A percentile compares a stretch with the other conserved stretches of the same genome.
Conservation (phyloP, 2,113 vertebrate genomes). For the Hemiscyllium ocellatum region DNA sequence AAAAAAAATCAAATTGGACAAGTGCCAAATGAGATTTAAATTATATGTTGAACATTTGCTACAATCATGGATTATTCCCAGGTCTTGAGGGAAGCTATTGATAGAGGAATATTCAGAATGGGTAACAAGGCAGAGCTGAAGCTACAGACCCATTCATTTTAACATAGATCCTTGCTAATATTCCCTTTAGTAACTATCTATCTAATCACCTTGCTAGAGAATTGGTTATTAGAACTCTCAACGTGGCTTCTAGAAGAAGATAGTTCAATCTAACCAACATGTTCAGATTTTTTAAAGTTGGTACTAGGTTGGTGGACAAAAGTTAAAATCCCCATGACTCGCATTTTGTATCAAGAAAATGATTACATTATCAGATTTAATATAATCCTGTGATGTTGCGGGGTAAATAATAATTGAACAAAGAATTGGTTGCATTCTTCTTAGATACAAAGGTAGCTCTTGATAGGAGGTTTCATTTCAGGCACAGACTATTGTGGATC, state of each 20-base stretch:
- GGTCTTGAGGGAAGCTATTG: neutral
- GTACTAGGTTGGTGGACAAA: too few species aligned
- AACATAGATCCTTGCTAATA: too few species aligned
- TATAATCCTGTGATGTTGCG: neutral
- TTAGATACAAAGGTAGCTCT: neutral
- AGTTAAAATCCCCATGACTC: neutral
- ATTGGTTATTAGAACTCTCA: neutral
- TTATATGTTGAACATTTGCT: neutral
- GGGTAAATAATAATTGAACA: neutral
- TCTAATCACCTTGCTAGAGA: neutral
- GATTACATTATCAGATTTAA: neutral
- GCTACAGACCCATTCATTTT: neutral
- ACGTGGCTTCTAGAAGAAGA: neutral
- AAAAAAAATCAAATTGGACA: neutral
- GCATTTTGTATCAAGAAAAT: too few species aligned
- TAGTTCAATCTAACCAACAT: neutral
- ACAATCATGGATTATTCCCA: neutral
- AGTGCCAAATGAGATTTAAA: neutral
- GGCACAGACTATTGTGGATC: too few species aligned
- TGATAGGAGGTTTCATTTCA: too few species aligned
- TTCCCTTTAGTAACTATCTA: too few species aligned
- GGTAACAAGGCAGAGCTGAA: neutral
- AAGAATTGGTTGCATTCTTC: neutral
- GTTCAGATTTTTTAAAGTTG: neutral
- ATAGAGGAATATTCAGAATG: neutral